phyloP scores from a whole-genome alignment of 2,797 vertebrate species.

The Phrynocephalus vlangalii region DNA sequence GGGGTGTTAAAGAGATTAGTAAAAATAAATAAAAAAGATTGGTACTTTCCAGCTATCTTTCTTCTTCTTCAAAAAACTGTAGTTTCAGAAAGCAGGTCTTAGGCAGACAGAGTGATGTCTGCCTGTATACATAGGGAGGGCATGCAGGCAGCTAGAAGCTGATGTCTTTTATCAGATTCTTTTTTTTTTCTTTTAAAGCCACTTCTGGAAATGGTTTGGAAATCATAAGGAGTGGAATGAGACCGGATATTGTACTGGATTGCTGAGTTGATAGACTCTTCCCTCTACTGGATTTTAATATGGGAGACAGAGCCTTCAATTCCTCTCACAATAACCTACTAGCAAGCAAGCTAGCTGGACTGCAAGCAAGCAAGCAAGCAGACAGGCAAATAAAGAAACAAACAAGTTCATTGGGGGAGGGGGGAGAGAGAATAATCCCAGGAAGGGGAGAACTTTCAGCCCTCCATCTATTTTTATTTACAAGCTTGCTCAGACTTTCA shows the following conservation, averaged over 20 bases:
- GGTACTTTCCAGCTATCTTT: background rate
- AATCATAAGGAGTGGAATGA: background rate
- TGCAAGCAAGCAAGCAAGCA: no score
- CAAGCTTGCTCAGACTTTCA: no score
- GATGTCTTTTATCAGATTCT: background rate
- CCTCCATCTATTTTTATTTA: no score
- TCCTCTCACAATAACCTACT: no score
- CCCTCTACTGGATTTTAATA: no score
- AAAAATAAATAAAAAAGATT: background rate
- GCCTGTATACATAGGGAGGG: background rate
- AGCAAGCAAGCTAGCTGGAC: no score
- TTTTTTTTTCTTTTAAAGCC: background rate
- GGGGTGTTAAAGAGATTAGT: background rate
- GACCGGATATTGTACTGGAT: background rate
- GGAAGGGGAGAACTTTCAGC: no score
- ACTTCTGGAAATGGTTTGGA: no score
- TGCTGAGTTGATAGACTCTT: background rate
- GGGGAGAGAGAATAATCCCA: no score
- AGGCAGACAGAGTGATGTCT: background rate
- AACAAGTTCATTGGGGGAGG: no score
- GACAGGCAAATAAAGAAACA: no score
- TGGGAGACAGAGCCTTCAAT: background rate
- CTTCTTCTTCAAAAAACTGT: constrained; percentile 15
- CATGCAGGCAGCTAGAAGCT: background rate
- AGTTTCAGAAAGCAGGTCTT: background rate